Evolutionary conservation across 2,888 invertebrate genomes (phyloP), one percentile per base, ranked within the genome.

Genomic region (Pharmacophagus antenor): DNA sequence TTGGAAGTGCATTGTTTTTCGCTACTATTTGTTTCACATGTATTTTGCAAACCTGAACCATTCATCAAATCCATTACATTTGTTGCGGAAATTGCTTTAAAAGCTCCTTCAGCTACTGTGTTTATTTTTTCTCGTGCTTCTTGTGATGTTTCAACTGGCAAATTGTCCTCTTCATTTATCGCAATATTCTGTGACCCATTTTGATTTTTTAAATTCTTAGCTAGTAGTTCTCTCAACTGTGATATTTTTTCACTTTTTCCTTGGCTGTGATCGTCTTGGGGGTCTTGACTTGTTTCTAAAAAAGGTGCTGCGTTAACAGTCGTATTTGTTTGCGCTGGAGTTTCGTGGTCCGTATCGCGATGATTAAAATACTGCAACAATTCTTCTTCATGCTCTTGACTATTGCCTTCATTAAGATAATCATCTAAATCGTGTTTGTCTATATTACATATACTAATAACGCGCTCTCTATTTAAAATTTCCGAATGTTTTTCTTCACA

Each of bases 321-420:
- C 54, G 65, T 62, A 25, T 70, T 69, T 54, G 67, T 58, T 42
- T 70, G 69, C 18, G 66, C 59, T 69, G 70, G 75, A 70, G 80
- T 62, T 3, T 71, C 70, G n/a, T 57, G 77, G 72, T 84, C 83
- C 67, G 81, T 79, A 56, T 80, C 79, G 49, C 80, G 76, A 56
- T 93, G 93, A 66, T 93, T 94, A 83, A 96, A 96, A 86, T 96
- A 96, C 85, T 95, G 95, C 79, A 95, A 91, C 70, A 97, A 85
- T 84, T 96, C 96, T 76, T 96, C 96, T 76, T 96, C 96, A 80
- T 96, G 96, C 75, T 95, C 95, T 73, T 95, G 95, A 76, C 95
- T 95, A 74, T 78, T 86, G 64, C 94, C 95, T 66, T 94, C 94
- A 79, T 94, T 94, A 67, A 96, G 89, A 79, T 96, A 96, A 83